phyloP scores from a whole-genome alignment of 30 jellyfish, hydroid and myxozoan species.

The Aurelia aurita complex sp. Pacific region DNA sequence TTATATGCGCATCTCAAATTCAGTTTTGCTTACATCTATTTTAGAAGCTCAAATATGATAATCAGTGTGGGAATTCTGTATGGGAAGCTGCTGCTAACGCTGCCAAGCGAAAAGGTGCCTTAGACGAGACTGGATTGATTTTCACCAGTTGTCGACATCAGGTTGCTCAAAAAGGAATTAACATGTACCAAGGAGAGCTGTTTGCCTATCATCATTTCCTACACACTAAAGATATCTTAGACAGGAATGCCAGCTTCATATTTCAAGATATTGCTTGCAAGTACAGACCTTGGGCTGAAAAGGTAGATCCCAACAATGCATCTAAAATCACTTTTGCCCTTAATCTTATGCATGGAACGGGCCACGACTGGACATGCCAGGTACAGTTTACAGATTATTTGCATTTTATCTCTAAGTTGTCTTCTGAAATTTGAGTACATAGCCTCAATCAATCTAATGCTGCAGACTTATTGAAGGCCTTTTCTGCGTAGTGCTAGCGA shows the following conservation, averaged over 20 bases:
- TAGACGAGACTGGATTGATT: constrained; percentile 18
- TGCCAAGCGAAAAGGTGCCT: background rate
- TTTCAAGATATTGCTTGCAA: constrained; percentile 14
- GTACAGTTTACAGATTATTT: background rate
- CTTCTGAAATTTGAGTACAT: too few species aligned
- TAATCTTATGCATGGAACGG: constrained; percentile 10
- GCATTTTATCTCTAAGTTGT: too few species aligned
- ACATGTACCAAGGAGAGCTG: constrained; percentile 26
- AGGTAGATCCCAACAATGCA: constrained; percentile 1
- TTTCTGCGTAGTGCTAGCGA: too few species aligned
- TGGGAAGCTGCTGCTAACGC: constrained; percentile 29
- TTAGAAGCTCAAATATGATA: constrained; percentile 1
- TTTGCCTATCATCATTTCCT: constrained; percentile 5
- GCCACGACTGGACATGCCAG: constrained; percentile 24
- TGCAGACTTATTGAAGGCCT: too few species aligned
- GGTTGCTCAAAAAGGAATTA: constrained; percentile 16
- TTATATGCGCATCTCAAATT: too few species aligned
- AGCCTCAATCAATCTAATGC: too few species aligned
- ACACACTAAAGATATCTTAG: background rate
- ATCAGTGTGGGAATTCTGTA: constrained; percentile 11
- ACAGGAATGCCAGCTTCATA: background rate
- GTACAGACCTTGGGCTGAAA: constrained; percentile 5
- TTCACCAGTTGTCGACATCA: constrained; percentile 18
- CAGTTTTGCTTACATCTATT: too few species aligned
- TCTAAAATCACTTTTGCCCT: background rate